Evolutionary conservation across 2,888 invertebrate species (phyloP), one percentile per base, ranked within the genome.

Genomic region (Alentia gelatinosa): DNA sequence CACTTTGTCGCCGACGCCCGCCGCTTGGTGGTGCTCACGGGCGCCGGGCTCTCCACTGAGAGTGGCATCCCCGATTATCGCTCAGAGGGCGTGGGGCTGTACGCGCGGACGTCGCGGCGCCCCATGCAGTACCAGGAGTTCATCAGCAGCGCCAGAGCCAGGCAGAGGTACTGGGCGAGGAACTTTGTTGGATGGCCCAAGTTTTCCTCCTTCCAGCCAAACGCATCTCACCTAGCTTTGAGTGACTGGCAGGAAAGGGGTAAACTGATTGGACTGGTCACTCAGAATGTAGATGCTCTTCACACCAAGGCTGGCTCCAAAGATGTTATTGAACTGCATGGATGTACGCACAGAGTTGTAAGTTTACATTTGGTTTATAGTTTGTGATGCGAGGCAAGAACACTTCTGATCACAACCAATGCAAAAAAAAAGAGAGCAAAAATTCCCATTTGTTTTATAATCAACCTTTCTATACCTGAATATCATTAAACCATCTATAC

Each of bases 21-120:
- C 33, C 94, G 93, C 42, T 92, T 97, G n/a, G 96, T 98, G 30
- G 97, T 98, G 30, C 95, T 99, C 79, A 98, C 98, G 89, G 99
- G 99, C 23, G 99, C 99, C 93, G 99, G 99, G 42, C 97, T 99
- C 94, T 99, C 99, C 0, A 99, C 99, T 0, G 99, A 99, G 97
- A 95, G 95, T 94, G 96, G 96, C 19, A 96, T 96, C 63, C 96
- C 96, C 63, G 93, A 92, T 88, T 91, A 90, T 23, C 26, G 83
- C 3, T 99, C 99, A 0, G 98, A 98, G 96, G 98, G 97, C 92
- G 99, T 99, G 23, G 99, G 99, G 0, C 96, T 99, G 12, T 99
- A 98, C 96, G 98, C 98, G 0, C 97, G 98, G 15, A 98, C 97
- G 33, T 97, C 97, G 93, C 97, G 97, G 94, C 97, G 98, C 94